These are phyloP conservation scores for Brachynemurus nebulosus DNA, from an alignment of 2,888 invertebrate species.

Conservation along the genomic window DNA sequence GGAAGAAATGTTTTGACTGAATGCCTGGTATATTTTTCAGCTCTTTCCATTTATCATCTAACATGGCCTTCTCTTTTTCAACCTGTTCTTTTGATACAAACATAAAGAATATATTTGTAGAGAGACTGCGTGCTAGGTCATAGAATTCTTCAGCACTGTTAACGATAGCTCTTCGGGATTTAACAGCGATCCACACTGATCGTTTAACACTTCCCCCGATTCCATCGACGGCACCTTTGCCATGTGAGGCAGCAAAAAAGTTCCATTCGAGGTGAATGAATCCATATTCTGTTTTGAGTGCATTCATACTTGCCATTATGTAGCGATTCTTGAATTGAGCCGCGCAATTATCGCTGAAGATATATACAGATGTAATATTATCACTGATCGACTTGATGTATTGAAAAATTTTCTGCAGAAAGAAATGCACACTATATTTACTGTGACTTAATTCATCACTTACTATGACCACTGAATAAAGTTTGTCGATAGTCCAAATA, in stretches of 20 bases:
- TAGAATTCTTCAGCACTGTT: constrained; percentile 16
- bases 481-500: constrained; percentile 7
- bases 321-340: constrained; percentile 15
- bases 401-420: constrained; percentile 13
- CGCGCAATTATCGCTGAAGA: constrained; percentile 4
- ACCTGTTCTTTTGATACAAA: constrained; percentile 15
- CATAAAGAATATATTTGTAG: constrained; percentile 10
- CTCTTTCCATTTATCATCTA: too few species aligned
- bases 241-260: constrained; percentile 10
- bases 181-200: constrained; percentile 16
- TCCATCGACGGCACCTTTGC: constrained; percentile 19
- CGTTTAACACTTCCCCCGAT: constrained; percentile 17
- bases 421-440: constrained; percentile 17
- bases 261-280: constrained; percentile 18
- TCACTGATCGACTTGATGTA: constrained; percentile 14
- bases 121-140: constrained; percentile 13
- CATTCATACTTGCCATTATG: constrained; percentile 18
- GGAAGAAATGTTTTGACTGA: too few species aligned
- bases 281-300: constrained; percentile 15
- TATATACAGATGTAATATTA: constrained; percentile 11
- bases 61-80: constrained; percentile 16
- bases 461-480: constrained; percentile 9
- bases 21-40: too few species aligned
- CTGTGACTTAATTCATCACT: constrained; percentile 17
- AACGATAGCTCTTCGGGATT: constrained; percentile 14